These are phyloP conservation scores for Ennomos erosarius DNA, from an alignment of 2,888 invertebrate species.

Conservation along the genomic window DNA sequence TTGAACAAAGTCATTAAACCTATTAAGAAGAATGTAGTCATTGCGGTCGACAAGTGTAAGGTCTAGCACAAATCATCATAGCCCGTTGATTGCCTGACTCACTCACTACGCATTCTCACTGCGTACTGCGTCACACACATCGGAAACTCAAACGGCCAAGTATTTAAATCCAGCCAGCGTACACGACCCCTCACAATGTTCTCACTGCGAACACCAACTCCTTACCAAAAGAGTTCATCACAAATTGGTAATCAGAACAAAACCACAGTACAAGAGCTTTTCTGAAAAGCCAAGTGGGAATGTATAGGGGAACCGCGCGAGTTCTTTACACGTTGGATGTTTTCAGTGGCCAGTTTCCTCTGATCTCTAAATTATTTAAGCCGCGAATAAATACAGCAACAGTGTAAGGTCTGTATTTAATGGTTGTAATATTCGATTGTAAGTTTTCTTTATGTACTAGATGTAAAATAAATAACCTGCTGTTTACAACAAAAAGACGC, in stretches of 20 bases:
- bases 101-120: slow-evolving; percentile 60
- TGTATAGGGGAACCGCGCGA: slow-evolving; percentile 3
- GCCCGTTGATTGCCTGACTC: slow-evolving; percentile 25
- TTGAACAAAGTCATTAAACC: slow-evolving; percentile 39
- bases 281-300: slow-evolving; percentile 16
- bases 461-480: no score
- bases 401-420: neutral
- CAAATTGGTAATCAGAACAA: slow-evolving; percentile 18
- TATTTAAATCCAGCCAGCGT: slow-evolving; percentile 59
- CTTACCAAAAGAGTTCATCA: slow-evolving; percentile 8
- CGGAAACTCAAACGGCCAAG: slow-evolving; percentile 79
- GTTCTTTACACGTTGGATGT: neutral
- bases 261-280: slow-evolving; percentile 19
- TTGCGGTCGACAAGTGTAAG: slow-evolving; percentile 26
- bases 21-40: slow-evolving; percentile 42
- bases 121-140: slow-evolving; percentile 75
- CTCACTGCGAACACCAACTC: neutral
- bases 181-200: slow-evolving; percentile 14
- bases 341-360: neutral
- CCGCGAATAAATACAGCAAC: slow-evolving; percentile 3
- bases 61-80: slow-evolving; percentile 17
- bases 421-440: slow-evolving; percentile 4
- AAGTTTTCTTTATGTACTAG: neutral
- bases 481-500: no score
- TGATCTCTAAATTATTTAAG: slow-evolving; percentile 4